Evolutionary conservation across 1,140 invertebrate species (phyloP).

Genomic region (Drosophila chauvacae): DNA sequence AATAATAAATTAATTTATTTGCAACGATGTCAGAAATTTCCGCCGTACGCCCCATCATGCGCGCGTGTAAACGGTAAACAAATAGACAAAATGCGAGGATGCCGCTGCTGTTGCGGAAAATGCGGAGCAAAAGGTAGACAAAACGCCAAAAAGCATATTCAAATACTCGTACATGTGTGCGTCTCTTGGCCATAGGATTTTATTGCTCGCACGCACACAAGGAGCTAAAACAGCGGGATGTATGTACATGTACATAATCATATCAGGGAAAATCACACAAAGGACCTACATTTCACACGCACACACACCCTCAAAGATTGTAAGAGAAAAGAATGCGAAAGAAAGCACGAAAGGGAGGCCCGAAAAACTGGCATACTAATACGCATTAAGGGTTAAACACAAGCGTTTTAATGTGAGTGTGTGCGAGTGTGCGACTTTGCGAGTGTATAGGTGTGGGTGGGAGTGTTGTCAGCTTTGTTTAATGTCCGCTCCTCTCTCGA

Average conservation of each 20-base stretch:
- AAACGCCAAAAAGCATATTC: conserved; percentile 67
- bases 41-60: conserved; percentile 29
- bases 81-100: conserved; percentile 16
- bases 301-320: not conserved
- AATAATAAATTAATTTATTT: conserved; percentile 83
- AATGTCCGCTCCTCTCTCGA: conserved; percentile 57
- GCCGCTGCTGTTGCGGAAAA: not conserved
- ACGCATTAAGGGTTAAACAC: conserved; percentile 80
- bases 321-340: conserved; percentile 30
- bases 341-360: conserved; percentile 29
- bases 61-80: conserved; percentile 50
- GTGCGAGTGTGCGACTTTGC: not conserved
- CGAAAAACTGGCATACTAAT: conserved; percentile 66
- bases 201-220: conserved; percentile 47
- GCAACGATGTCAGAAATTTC: conserved; percentile 69
- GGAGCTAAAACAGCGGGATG: conserved; percentile 21
- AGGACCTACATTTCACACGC: conserved; percentile 55
- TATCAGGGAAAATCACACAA: conserved; percentile 76
- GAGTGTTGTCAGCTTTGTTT: conserved; percentile 70
- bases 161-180: conserved; percentile 43
- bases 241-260: conserved; percentile 74
- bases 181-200: conserved; percentile 40
- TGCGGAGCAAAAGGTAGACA: conserved; percentile 33
- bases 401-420: conserved; percentile 66
- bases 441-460: conserved; percentile 16